A percentile compares a stretch with the other conserved stretches of the same genome.
Conservation (phyloP, 2,888 invertebrate genomes). For the Resseliella maxima region DNA sequence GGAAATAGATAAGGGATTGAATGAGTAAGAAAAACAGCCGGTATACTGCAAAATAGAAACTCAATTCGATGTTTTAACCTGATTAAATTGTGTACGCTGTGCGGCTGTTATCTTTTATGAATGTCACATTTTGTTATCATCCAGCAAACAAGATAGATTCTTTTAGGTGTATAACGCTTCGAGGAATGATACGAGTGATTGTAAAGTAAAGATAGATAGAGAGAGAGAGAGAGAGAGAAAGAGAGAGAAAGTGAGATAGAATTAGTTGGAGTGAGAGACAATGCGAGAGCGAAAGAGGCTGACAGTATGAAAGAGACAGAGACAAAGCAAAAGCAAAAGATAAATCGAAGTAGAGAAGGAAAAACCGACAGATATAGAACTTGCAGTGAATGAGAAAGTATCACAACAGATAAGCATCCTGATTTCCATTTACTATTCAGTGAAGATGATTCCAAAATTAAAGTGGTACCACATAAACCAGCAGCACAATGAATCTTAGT, state of each 20-base stretch:
- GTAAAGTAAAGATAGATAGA: neutral
- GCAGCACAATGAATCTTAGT: neutral
- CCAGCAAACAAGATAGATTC: conserved; percentile 44
- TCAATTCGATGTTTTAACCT: conserved; percentile 23
- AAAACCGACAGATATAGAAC: too few species aligned
- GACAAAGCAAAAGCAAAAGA: too few species aligned
- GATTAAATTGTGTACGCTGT: conserved; percentile 13
- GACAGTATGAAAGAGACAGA: too few species aligned
- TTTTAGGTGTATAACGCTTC: neutral
- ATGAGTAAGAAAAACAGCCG: conserved; percentile 31
- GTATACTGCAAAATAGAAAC: neutral
- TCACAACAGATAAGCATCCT: conserved; percentile 31
- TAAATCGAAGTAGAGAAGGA: too few species aligned
- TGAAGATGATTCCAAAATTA: conserved; percentile 38
- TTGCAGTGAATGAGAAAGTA: conserved; percentile 28
- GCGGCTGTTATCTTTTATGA: conserved; percentile 33
- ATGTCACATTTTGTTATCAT: conserved; percentile 44
- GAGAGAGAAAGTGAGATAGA: neutral
- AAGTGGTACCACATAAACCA: conserved; percentile 45
- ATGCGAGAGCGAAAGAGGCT: too few species aligned
- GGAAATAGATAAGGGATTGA: conserved; percentile 28
- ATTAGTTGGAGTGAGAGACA: too few species aligned
- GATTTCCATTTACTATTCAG: conserved; percentile 41
- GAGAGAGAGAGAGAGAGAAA: neutral
- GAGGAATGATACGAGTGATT: neutral